phyloP scores from a whole-genome alignment of 2,888 invertebrate genomes.

The Callyntrura guangdongensis region DNA sequence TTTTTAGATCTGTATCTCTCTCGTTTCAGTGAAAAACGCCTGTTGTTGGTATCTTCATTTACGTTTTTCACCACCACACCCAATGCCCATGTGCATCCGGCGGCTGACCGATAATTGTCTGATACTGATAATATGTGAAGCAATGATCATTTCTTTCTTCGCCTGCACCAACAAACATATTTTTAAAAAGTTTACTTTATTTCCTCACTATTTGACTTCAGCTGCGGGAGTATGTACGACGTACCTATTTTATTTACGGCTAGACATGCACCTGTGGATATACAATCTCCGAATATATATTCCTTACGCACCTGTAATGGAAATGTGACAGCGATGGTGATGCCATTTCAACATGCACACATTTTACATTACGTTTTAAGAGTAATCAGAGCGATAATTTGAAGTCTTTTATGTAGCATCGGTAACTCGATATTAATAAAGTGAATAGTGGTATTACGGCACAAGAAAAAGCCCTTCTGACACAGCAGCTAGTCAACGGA shows the following conservation, averaged over 20 bases:
- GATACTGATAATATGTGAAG: constrained; percentile 57
- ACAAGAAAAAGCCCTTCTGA: background rate
- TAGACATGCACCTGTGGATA: background rate
- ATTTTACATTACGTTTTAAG: background rate
- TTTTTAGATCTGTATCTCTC: constrained; percentile 73
- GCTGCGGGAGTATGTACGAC: background rate
- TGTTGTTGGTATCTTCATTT: constrained; percentile 78
- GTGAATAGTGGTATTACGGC: constrained; percentile 19
- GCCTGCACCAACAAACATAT: constrained; percentile 61
- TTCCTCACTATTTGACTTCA: background rate
- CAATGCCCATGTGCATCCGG: constrained; percentile 80
- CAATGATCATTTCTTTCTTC: constrained; percentile 72
- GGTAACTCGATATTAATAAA: constrained; percentile 46
- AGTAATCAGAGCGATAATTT: constrained; percentile 37
- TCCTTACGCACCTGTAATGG: too few relatives aligned
- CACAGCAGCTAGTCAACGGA: constrained; percentile 12
- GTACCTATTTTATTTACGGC: background rate
- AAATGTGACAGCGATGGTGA: constrained; percentile 18
- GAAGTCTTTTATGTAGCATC: constrained; percentile 35
- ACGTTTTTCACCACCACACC: constrained; percentile 71
- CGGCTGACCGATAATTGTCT: constrained; percentile 74
- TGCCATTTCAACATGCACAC: too few relatives aligned
- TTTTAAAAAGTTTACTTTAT: background rate
- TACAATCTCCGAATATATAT: background rate
- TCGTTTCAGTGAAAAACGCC: constrained; percentile 72